phyloP scores from a whole-genome alignment of 2,888 invertebrate genomes.

The Ischnura elegans region DNA sequence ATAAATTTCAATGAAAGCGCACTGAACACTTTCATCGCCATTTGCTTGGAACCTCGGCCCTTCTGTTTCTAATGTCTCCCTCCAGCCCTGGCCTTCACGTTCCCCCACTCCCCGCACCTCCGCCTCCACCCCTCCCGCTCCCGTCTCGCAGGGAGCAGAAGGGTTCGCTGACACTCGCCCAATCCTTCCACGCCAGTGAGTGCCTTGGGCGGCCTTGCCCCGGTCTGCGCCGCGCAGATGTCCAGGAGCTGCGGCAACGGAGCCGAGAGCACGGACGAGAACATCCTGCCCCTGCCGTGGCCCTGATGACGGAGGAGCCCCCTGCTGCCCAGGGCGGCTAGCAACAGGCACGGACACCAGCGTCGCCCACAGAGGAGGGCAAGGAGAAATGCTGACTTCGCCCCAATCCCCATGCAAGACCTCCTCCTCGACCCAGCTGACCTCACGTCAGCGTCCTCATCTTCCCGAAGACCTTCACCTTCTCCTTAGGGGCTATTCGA shows the following conservation, averaged over 20 bases:
- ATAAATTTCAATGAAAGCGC: too few relatives aligned
- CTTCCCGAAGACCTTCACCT: background rate
- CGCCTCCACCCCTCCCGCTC: background rate
- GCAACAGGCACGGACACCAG: too few relatives aligned
- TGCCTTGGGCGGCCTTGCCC: background rate
- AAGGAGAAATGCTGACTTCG: background rate
- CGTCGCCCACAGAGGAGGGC: background rate
- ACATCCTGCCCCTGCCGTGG: background rate
- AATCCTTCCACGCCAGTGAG: conserved; percentile 15
- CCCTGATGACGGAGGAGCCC: background rate
- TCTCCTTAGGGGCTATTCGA: background rate
- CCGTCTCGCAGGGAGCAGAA: conserved; percentile 12
- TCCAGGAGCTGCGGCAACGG: background rate
- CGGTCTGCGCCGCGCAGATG: background rate
- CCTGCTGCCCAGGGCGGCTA: background rate
- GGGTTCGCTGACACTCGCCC: conserved; percentile 31
- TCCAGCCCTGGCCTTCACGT: background rate
- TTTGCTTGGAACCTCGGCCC: too few relatives aligned
- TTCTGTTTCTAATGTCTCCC: background rate
- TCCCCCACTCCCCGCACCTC: background rate
- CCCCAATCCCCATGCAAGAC: background rate
- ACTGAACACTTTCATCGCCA: too few relatives aligned
- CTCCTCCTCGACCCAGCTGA: background rate
- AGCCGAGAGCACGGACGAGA: background rate
- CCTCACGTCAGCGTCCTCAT: background rate